Base-by-base conservation (phyloP, 2,888 invertebrate species). In the Aphidoletes aphidimyza region DNA sequence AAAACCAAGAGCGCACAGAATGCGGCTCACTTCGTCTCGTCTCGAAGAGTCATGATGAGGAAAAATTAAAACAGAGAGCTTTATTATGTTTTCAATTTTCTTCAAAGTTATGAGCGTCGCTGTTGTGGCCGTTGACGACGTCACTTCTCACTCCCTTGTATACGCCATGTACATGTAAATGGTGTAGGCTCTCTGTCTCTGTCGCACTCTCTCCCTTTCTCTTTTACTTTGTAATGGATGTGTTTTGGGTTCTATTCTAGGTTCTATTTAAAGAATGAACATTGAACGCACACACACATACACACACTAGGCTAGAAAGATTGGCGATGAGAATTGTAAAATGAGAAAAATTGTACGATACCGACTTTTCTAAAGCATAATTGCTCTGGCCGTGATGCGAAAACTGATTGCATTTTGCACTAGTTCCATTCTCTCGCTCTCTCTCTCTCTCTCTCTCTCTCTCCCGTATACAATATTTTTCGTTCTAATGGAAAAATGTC, bases 21-120 rank as follows among this genome's bases (percentile, higher is more conserved):
- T 14, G 69, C 30, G 30, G 9, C 34, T 26, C 14, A 3, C 69
- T 14, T 30, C 34, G 17, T 54, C 14, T 69, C 30, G 30, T 17
- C 30, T 14, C 42, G 14, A 6, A 14, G 54, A 69, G 34, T 22
- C 6, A 69, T 17, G 17, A 47, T 14, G 30, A 14, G 5, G 69
- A 69, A 69, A 69, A 81, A 81, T 81, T 37, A 37, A 81, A 81
- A 37, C 37, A 36, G 36, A 36, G 37, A 81, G 81, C 81, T 81
- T 81, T 81, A 81, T 81, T 81, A 81, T 81, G 81, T 81, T 81
- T 81, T 36, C 81, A 81, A 81, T 81, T 81, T 81, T 81, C 81
- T 37, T 81, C 81, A 81, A 81, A 81, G 81, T 81, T 81, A 37
- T 81, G 81, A 37, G 81, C 30, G 26, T 11, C 17, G 34, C 36